Conservation (phyloP, 2,113 vertebrate genomes). For the Rhegmatorhina hoffmannsi region DNA sequence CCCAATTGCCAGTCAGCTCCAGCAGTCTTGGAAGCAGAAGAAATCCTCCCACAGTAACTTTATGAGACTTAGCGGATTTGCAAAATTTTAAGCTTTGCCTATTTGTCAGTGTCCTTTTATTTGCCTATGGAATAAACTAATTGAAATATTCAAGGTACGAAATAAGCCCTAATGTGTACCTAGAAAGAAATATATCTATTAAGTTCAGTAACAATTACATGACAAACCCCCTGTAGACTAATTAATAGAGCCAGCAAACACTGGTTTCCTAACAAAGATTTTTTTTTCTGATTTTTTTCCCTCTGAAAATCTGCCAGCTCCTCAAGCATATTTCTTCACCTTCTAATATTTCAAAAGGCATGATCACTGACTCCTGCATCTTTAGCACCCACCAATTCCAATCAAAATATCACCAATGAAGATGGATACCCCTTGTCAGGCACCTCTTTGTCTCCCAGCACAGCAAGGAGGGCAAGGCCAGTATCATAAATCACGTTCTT, state of each 20-base stretch:
- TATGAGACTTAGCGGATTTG: background rate
- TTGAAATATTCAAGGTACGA: background rate
- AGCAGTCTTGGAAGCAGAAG: background rate
- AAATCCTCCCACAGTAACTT: background rate
- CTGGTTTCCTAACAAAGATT: background rate
- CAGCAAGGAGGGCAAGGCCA: background rate
- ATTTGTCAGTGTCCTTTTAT: background rate
- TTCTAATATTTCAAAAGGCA: background rate
- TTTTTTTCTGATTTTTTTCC: background rate
- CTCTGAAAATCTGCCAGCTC: background rate
- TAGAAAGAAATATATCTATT: background rate
- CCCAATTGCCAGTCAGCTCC: background rate
- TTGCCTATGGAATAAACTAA: background rate
- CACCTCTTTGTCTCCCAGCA: background rate
- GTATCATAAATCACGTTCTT: background rate
- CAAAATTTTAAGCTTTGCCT: background rate
- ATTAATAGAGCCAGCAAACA: background rate
- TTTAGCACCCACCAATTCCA: background rate
- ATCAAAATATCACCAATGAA: slow-evolving; percentile 18
- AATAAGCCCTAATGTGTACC: background rate
- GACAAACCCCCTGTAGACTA: background rate
- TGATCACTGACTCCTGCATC: background rate
- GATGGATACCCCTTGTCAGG: background rate
- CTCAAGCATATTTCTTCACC: background rate
- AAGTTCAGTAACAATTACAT: background rate